These are phyloP conservation scores for Cliona cf. orientalis DNA, from an alignment of 37 sponge, comb jelly and placozoan species.

Conservation along the genomic window DNA sequence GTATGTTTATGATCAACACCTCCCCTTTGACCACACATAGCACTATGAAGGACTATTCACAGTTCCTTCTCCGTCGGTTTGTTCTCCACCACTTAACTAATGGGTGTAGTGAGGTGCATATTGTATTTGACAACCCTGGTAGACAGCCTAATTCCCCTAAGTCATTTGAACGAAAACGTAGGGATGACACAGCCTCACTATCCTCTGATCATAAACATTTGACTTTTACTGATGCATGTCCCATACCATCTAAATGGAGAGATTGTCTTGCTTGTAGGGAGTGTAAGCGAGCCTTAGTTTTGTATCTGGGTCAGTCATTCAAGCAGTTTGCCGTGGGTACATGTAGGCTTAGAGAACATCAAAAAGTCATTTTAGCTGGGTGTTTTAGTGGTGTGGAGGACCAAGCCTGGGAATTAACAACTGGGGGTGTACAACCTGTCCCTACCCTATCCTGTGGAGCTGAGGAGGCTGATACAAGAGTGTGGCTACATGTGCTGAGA, in stretches of 20 bases:
- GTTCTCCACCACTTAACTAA: background rate
- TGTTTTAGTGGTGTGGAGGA: background rate
- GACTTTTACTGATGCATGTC: background rate
- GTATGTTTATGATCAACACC: slow-evolving; percentile 42
- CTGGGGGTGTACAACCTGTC: background rate
- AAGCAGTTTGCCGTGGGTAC: background rate
- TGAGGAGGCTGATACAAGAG: slow-evolving; percentile 25
- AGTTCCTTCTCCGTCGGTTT: background rate
- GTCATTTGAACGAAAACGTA: slow-evolving; percentile 5
- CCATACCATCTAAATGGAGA: slow-evolving; percentile 14
- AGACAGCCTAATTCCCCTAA: background rate
- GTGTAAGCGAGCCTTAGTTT: slow-evolving; percentile 7
- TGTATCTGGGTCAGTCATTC: background rate
- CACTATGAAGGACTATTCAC: background rate
- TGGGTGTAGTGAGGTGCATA: background rate
- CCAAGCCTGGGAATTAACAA: background rate
- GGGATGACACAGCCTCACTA: background rate
- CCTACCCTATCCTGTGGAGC: background rate
- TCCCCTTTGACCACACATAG: slow-evolving; percentile 20
- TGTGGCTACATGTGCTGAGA: slow-evolving; percentile 30
- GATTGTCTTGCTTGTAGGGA: slow-evolving; percentile 4
- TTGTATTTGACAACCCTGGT: slow-evolving; percentile 27
- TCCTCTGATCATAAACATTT: background rate
- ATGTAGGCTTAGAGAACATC: too few relatives aligned
- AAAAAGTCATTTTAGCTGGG: slow-evolving; percentile 10